phyloP scores from a whole-genome alignment of 1,140 invertebrate genomes.

The Mactra quadrangularis region DNA sequence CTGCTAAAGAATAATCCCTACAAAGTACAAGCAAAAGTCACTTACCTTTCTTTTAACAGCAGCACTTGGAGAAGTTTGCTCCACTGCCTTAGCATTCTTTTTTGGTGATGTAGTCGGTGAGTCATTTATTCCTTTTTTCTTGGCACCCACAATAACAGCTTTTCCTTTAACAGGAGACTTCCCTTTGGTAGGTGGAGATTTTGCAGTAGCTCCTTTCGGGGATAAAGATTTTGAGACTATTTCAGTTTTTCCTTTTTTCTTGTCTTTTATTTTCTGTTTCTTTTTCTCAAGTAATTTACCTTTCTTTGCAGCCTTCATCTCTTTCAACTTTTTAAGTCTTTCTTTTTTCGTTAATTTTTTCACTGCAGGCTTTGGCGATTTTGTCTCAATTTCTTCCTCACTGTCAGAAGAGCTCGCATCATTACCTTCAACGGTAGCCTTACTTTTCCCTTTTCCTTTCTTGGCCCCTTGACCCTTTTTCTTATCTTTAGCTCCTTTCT shows the following conservation, averaged over 20 bases:
- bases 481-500: constrained; percentile 26
- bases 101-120: neutral
- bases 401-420: constrained; percentile 24
- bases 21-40: too few relatives aligned
- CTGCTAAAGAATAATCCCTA: too few relatives aligned
- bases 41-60: constrained; percentile 18
- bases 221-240: constrained; percentile 25
- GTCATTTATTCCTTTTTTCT: constrained; percentile 29
- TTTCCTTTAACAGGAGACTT: constrained; percentile 17
- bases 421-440: neutral
- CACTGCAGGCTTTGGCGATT: constrained; percentile 14
- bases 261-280: constrained; percentile 40
- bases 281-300: constrained; percentile 52
- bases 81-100: constrained; percentile 12
- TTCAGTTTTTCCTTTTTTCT: constrained; percentile 33
- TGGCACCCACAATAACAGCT: neutral
- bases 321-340: constrained; percentile 50
- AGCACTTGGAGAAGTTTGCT: constrained; percentile 2
- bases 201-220: constrained; percentile 31
- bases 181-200: constrained; percentile 45
- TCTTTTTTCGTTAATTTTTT: constrained; percentile 57
- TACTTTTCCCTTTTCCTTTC: constrained; percentile 48
- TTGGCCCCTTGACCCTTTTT: constrained; percentile 29
- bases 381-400: neutral
- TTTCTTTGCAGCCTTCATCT: constrained; percentile 51